A percentile compares a stretch with the other conserved stretches of the same genome.
Conservation (phyloP, 2,797 vertebrate genomes). For the Gymnothorax javanicus region DNA sequence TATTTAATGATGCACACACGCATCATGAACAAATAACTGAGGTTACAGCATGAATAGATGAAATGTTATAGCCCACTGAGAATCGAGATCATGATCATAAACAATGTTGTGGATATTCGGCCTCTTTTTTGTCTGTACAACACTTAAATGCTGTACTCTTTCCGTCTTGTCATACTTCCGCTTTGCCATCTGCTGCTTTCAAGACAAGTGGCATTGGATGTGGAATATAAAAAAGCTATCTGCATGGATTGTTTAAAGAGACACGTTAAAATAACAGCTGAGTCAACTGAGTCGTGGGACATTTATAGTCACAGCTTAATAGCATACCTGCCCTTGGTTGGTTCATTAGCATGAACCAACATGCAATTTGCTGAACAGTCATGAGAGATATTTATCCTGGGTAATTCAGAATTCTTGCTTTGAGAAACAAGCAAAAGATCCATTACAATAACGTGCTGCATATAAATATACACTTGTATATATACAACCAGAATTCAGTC, state of each 20-base stretch:
- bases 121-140: too few species aligned
- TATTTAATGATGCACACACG: neutral
- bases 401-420: neutral
- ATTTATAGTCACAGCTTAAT: neutral
- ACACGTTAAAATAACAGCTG: neutral
- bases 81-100: neutral
- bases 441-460: neutral
- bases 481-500: slow-evolving; percentile 58
- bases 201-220: neutral
- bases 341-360: neutral
- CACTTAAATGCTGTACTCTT: too few species aligned
- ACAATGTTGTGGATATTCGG: neutral
- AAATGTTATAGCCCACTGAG: neutral
- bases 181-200: too few species aligned
- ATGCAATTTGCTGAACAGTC: neutral
- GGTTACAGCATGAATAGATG: neutral
- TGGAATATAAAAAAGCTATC: neutral
- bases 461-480: slow-evolving; percentile 10
- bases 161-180: too few species aligned
- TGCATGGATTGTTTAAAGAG: neutral
- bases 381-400: neutral
- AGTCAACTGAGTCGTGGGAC: neutral
- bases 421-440: neutral
- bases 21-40: neutral
- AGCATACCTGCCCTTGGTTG: neutral